A percentile compares a stretch with the other conserved stretches of the same genome.
Evolutionary conservation across 2,113 vertebrate species (phyloP).

Genomic region (Mobula birostris): DNA sequence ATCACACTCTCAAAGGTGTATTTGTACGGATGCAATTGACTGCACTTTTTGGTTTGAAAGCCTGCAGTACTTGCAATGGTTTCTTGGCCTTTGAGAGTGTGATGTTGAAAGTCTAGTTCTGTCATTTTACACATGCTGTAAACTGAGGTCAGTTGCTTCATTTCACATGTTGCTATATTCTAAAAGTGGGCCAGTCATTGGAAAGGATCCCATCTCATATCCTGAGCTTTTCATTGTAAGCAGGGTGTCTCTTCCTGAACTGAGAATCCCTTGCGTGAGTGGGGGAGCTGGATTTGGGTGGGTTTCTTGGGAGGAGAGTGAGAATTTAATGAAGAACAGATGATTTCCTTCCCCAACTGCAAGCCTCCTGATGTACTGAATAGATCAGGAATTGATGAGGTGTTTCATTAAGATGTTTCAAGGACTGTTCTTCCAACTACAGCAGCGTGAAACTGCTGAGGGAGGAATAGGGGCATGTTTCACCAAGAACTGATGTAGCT

Average conservation of each 20-base stretch:
- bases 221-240: background rate
- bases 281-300: background rate
- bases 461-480: background rate
- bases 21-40: too few relatives aligned
- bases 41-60: too few relatives aligned
- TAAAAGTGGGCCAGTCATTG: background rate
- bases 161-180: background rate
- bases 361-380: background rate
- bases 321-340: background rate
- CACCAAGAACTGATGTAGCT: background rate
- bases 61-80: too few relatives aligned
- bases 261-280: background rate
- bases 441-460: background rate
- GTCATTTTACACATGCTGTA: background rate
- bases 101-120: background rate
- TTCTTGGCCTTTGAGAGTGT: background rate
- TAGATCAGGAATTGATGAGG: background rate
- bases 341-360: background rate
- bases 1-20: too few relatives aligned
- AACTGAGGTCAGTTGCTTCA: too few relatives aligned
- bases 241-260: too few relatives aligned
- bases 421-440: background rate
- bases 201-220: background rate
- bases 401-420: background rate
- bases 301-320: background rate